These are phyloP conservation scores for Falco peregrinus DNA, from an alignment of 2,797 vertebrate genomes.

Conservation along the genomic window DNA sequence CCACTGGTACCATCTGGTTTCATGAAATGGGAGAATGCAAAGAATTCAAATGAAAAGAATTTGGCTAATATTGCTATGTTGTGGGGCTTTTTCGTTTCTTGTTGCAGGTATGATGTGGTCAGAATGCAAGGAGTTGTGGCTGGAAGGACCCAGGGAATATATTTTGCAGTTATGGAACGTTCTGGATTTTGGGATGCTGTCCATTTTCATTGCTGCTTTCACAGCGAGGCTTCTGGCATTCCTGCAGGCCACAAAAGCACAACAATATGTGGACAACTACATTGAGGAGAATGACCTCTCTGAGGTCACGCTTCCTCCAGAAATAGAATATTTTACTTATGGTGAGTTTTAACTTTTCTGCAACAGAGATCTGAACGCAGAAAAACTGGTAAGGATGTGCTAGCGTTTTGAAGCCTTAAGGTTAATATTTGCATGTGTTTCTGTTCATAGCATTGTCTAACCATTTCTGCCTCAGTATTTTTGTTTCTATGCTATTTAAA, in stretches of 20 bases:
- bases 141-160: constrained; percentile 87
- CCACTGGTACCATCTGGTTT: background rate
- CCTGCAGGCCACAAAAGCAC: constrained; percentile 87
- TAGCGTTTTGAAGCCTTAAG: background rate
- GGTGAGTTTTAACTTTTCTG: constrained; percentile 73
- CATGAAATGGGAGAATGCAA: background rate
- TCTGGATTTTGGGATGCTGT: constrained; percentile 89
- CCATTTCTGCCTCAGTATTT: background rate
- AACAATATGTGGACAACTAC: constrained; percentile 86
- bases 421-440: background rate
- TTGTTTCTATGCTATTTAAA: background rate
- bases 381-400: background rate
- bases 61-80: background rate
- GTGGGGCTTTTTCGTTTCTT: background rate
- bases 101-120: constrained; percentile 91
- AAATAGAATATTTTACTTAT: constrained; percentile 88
- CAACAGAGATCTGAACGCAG: background rate
- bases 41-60: background rate
- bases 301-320: constrained; percentile 84
- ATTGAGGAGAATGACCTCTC: constrained; percentile 83
- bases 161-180: constrained; percentile 88
- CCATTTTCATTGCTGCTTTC: constrained; percentile 89
- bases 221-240: constrained; percentile 87
- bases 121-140: constrained; percentile 90
- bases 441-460: background rate